A percentile compares a stretch with the other conserved stretches of the same genome.
phyloP scores from a whole-genome alignment of 92 coral and sea anemone species.

The Phenganax marumi region DNA sequence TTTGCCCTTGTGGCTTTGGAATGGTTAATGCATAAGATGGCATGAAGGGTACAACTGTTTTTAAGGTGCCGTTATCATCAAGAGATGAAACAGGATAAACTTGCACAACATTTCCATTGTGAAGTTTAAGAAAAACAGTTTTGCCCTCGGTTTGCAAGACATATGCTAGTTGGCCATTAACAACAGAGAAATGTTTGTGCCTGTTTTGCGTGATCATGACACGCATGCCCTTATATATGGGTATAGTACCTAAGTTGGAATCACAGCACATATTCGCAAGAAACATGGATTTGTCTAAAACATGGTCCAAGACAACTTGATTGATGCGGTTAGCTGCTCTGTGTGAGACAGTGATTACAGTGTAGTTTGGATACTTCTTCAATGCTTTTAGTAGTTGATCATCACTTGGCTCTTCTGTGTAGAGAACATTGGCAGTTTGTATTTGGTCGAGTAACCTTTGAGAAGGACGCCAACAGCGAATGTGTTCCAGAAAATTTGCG shows the following conservation, averaged over 20 bases:
- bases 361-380: not conserved
- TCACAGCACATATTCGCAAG: conserved; percentile 5
- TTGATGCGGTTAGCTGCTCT: conserved; percentile 27
- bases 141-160: conserved; percentile 6
- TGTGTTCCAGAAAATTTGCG: conserved; percentile 27
- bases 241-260: conserved; percentile 2
- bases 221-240: conserved; percentile 19
- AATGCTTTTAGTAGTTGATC: not conserved
- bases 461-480: conserved; percentile 39
- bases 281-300: not conserved
- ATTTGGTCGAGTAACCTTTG: conserved; percentile 27
- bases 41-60: conserved; percentile 33
- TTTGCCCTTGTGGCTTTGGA: conserved; percentile 43
- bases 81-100: conserved; percentile 17
- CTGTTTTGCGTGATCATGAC: conserved; percentile 38
- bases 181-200: conserved; percentile 29
- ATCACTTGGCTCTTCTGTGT: conserved; percentile 20
- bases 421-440: conserved; percentile 15
- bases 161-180: conserved; percentile 27
- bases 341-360: conserved; percentile 35
- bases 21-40: conserved; percentile 31
- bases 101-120: not conserved
- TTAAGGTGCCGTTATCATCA: not conserved
- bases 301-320: not conserved
- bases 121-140: conserved; percentile 16